These are phyloP conservation scores for Pollachius pollachius DNA, from an alignment of 2,113 vertebrate species.

Conservation along the genomic window DNA sequence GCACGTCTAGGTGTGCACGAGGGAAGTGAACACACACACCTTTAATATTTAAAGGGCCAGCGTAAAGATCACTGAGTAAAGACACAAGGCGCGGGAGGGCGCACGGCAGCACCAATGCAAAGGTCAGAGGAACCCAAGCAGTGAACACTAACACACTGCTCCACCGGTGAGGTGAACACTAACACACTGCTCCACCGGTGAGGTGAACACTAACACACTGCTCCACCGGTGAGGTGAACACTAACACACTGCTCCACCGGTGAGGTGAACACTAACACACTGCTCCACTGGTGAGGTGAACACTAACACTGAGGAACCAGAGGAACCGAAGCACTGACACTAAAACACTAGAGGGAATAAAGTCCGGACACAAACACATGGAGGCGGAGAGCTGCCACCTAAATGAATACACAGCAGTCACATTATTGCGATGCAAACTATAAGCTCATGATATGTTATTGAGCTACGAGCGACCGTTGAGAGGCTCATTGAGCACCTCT, in stretches of 20 bases:
- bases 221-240: no score
- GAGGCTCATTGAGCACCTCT: no score
- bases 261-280: no score
- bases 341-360: neutral
- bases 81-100: constrained; percentile 37
- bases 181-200: no score
- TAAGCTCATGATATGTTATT: no score
- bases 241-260: no score
- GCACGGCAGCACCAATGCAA: constrained; percentile 32
- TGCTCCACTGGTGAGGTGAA: no score
- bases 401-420: no score
- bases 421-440: no score
- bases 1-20: constrained; percentile 25
- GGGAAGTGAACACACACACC: constrained; percentile 47
- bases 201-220: no score
- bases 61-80: constrained; percentile 68
- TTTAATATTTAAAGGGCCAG: constrained; percentile 66
- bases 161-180: no score
- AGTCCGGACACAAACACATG: neutral
- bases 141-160: constrained; percentile 32
- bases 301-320: constrained; percentile 11
- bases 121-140: constrained; percentile 48
- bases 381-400: neutral
- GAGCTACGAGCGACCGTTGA: no score
- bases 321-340: constrained; percentile 25